Conservation (phyloP, 1,140 invertebrate species). For the Diachasma alloeum region DNA sequence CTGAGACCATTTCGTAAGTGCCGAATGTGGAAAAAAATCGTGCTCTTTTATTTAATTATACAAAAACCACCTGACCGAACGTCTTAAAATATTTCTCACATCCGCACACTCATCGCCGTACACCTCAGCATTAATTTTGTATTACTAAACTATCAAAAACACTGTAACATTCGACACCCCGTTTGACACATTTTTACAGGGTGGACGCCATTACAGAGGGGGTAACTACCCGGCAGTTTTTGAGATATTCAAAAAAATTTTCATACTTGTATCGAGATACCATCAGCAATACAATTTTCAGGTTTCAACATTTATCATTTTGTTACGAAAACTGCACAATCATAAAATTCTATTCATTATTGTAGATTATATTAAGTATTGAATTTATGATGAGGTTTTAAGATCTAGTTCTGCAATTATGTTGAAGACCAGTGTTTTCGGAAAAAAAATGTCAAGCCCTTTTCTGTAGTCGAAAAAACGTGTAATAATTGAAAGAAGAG, state of each 20-base stretch:
- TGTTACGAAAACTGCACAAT: no score
- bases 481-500: no score
- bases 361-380: no score
- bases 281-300: no score
- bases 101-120: neutral
- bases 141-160: neutral
- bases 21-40: neutral
- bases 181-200: neutral
- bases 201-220: neutral
- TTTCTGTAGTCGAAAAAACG: no score
- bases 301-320: no score
- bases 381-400: no score
- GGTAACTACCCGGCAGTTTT: neutral
- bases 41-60: neutral
- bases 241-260: neutral
- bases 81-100: neutral
- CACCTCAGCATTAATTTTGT: neutral
- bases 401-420: no score
- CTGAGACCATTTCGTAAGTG: slow-evolving; percentile 10
- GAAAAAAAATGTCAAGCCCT: no score
- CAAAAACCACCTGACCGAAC: neutral
- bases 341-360: no score
- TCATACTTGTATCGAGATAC: no score
- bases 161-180: neutral
- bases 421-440: no score